Base-by-base conservation (phyloP, 2,113 vertebrate genomes). In the Poeciliopsis prolifica region DNA sequence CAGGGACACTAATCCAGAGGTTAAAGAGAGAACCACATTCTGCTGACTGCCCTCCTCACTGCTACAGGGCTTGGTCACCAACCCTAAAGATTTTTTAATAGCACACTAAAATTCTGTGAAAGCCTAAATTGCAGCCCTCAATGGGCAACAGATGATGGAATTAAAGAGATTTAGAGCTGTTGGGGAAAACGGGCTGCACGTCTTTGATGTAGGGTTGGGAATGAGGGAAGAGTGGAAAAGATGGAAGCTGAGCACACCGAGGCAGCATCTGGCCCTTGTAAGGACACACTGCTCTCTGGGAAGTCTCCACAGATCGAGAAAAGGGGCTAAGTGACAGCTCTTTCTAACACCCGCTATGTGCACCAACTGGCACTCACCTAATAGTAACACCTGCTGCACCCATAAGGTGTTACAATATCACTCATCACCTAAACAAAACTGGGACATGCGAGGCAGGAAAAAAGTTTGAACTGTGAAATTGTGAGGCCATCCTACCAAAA, bases 81-180 rank as follows among this genome's bases (percentile, higher is more conserved):
- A 91, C 85, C 88, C 88, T 80, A 85, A 81, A 77, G 85, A 84
- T 84, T 88, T 78, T 88, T 92, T 94, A 93, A 94, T 92, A 87
- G 91, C 91, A 86, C 87, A 90, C 88, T 92, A 91, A 91, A 93
- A 92, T 79, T 90, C 88, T 76, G 80, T 82, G 88, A 90, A 92
- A 93, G 89, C 87, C 86, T 84, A 91, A 93, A 92, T 87, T 90
- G 86, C 86, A 87, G 82, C 89, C 86, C 92, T 91, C 93, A 92
- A 93, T 92, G 87, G 91, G 86, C 84, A 92, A 90, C 94, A 94
- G 92, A 94, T 94, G 93, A 94, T 85, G 74, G 87, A 93, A 92
- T 87, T 90, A 94, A 91, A 92, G 85, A 94, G 90, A 95, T 94
- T 94, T 93, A 93, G 83, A 87, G 91, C 86, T 78, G 81, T 81